phyloP scores from a whole-genome alignment of 1,140 invertebrate species.

The Antheraea pernyi region DNA sequence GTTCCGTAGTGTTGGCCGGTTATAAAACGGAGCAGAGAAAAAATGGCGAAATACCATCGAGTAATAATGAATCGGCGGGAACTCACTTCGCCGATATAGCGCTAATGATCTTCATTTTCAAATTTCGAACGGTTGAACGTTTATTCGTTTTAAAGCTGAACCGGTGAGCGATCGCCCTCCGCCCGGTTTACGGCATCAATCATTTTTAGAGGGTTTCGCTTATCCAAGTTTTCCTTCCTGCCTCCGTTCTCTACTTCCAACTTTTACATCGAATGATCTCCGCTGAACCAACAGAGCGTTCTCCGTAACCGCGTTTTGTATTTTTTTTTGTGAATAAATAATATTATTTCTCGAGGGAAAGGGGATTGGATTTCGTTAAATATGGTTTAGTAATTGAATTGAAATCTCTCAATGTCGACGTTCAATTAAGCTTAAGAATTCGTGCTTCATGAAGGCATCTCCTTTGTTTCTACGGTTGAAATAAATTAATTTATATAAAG shows the following conservation, averaged over 20 bases:
- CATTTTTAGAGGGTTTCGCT: constrained; percentile 78
- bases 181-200: constrained; percentile 67
- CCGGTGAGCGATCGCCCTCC: constrained; percentile 44
- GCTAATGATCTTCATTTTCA: constrained; percentile 74
- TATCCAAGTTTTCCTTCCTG: constrained; percentile 75
- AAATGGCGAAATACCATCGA: constrained; percentile 56
- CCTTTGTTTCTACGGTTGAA: constrained; percentile 61
- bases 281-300: constrained; percentile 73
- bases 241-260: constrained; percentile 59
- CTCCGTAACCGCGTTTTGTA: constrained; percentile 69
- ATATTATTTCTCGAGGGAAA: constrained; percentile 76
- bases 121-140: constrained; percentile 68
- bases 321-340: constrained; percentile 79
- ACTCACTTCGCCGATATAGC: constrained; percentile 52
- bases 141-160: constrained; percentile 73
- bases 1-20: constrained; percentile 44
- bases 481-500: constrained; percentile 38
- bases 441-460: constrained; percentile 63
- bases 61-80: constrained; percentile 61
- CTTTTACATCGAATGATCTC: constrained; percentile 76
- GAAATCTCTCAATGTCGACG: constrained; percentile 78
- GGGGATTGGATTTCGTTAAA: constrained; percentile 79
- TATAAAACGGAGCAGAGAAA: constrained; percentile 36
- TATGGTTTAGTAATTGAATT: constrained; percentile 79
- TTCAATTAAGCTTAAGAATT: constrained; percentile 77